Conservation (phyloP, 2,797 vertebrate species). For the Gallinago nigripennis region DNA sequence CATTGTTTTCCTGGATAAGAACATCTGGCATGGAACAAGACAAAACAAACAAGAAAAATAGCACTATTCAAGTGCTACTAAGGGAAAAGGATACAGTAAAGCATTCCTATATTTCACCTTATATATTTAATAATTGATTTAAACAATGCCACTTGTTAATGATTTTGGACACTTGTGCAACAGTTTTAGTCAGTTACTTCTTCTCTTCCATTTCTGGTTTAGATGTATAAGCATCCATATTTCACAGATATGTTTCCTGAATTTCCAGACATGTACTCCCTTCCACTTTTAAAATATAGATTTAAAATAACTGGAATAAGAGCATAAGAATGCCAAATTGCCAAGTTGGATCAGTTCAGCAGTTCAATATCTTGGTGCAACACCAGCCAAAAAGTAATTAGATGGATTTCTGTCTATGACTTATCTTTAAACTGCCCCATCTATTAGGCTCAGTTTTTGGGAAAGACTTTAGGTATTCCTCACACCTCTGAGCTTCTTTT, state of each 20-base stretch:
- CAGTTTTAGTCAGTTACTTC: background rate
- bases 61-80: background rate
- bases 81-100: constrained; percentile 9
- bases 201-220: background rate
- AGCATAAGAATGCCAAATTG: background rate
- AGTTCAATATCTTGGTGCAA: background rate
- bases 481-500: background rate
- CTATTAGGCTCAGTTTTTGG: background rate
- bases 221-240: background rate
- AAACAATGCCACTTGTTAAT: background rate
- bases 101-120: background rate
- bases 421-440: background rate
- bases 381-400: background rate
- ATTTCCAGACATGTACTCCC: background rate
- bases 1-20: constrained; percentile 55
- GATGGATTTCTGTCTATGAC: background rate
- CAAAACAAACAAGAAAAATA: constrained; percentile 29
- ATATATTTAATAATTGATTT: background rate
- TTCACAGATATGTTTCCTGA: background rate
- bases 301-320: background rate
- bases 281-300: background rate
- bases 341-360: background rate
- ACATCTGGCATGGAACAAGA: constrained; percentile 48
- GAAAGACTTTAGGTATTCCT: background rate
- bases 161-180: background rate